Percentiles rank a stretch among this genome's conserved stretches.
Evolutionary conservation across 2,797 vertebrate genomes (phyloP).

Genomic region (Syndactyla subalaris): DNA sequence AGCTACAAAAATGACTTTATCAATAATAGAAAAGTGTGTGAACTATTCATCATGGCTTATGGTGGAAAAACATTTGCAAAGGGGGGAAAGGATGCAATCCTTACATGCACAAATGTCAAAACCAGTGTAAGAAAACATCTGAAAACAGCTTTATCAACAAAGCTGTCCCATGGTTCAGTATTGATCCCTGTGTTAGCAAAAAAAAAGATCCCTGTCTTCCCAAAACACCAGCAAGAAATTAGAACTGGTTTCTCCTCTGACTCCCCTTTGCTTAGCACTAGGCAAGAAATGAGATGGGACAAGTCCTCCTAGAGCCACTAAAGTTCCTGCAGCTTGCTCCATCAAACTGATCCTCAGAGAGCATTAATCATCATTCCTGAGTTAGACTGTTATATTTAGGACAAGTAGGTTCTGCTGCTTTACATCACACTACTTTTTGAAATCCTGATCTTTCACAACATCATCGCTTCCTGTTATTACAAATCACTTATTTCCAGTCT

Average conservation of each 20-base stretch:
- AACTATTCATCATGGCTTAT: not conserved
- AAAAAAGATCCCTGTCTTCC: too few species aligned
- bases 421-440: not conserved
- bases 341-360: not conserved
- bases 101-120: not conserved
- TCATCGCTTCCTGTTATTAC: conserved; percentile 21
- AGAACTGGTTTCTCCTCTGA: not conserved
- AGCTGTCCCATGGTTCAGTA: not conserved
- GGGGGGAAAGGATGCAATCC: not conserved
- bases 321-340: not conserved
- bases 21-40: rapidly evolving
- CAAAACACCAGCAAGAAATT: not conserved
- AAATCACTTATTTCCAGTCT: not conserved
- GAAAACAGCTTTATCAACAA: not conserved
- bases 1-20: not conserved
- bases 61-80: not conserved
- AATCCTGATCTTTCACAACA: conserved; percentile 20
- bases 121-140: not conserved
- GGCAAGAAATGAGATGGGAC: not conserved
- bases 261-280: not conserved
- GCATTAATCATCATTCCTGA: not conserved
- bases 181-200: not conserved
- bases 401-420: not conserved
- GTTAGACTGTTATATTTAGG: not conserved
- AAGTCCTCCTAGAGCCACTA: not conserved